Conservation (phyloP, 2,888 invertebrate genomes). For the Acleris literana region DNA sequence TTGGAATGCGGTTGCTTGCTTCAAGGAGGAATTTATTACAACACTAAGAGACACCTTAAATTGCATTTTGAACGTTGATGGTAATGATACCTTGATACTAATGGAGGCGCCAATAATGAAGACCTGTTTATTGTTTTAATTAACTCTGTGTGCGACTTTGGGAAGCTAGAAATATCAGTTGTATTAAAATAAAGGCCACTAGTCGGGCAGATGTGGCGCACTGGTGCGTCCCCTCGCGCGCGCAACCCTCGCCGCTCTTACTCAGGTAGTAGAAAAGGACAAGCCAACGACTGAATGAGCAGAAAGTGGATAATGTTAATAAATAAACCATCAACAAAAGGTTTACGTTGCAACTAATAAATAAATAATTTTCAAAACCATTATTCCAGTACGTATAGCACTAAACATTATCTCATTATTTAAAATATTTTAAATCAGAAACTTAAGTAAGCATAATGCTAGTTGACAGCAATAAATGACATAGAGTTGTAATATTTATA, state of each 20-base stretch:
- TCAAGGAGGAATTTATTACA: constrained; percentile 19
- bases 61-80: constrained; percentile 11
- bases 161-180: constrained; percentile 13
- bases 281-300: constrained; percentile 37
- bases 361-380: too few species aligned
- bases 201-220: constrained; percentile 54
- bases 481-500: constrained; percentile 21
- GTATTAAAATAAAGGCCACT: constrained; percentile 23
- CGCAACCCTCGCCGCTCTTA: constrained; percentile 56
- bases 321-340: background rate
- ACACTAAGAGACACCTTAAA: constrained; percentile 22
- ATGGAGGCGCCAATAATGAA: constrained; percentile 10
- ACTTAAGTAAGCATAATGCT: constrained; percentile 7
- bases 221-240: constrained; percentile 45
- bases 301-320: constrained; percentile 42
- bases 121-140: constrained; percentile 14
- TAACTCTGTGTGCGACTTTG: constrained; percentile 2
- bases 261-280: constrained; percentile 53
- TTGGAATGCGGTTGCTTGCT: background rate
- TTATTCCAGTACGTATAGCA: background rate
- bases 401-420: background rate
- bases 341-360: too few species aligned
- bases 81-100: constrained; percentile 14
- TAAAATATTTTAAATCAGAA: constrained; percentile 3
- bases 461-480: constrained; percentile 20